A percentile compares a stretch with the other conserved stretches of the same genome.
These are phyloP conservation scores for Thymallus thymallus DNA, from an alignment of 2,113 vertebrate genomes.

Conservation along the genomic window DNA sequence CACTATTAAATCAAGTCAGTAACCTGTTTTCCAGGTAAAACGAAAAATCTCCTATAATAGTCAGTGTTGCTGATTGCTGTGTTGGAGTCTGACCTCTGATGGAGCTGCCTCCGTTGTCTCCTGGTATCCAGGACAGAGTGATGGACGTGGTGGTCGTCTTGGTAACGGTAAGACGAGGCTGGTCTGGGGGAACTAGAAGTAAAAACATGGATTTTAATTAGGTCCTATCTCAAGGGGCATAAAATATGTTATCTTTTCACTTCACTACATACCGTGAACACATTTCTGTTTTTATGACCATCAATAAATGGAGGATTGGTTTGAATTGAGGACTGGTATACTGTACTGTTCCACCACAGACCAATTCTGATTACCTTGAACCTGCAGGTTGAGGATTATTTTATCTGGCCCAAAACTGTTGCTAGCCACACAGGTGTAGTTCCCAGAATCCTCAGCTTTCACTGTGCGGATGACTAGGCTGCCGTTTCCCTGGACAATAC, in stretches of 20 bases:
- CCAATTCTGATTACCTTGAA: conserved; percentile 83
- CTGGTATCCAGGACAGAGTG: conserved; percentile 96
- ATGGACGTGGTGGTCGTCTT: conserved; percentile 98
- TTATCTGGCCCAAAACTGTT: conserved; percentile 97
- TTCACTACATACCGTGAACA: too few species aligned
- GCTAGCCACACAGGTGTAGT: conserved; percentile 92
- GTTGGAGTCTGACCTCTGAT: conserved; percentile 85
- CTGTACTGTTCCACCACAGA: not conserved
- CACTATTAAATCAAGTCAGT: not conserved
- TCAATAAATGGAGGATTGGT: conserved; percentile 4
- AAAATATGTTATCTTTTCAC: too few species aligned
- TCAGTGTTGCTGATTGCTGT: not conserved
- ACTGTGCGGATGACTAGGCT: conserved; percentile 95
- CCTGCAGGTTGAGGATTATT: conserved; percentile 92
- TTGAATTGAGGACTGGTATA: not conserved
- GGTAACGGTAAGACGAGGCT: conserved; percentile 95
- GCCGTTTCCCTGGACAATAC: conserved; percentile 92
- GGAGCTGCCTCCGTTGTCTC: conserved; percentile 96
- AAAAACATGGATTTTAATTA: conserved; percentile 9
- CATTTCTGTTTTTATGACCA: too few species aligned
- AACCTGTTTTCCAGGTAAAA: not conserved
- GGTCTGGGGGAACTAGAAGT: conserved; percentile 90
- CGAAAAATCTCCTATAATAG: not conserved
- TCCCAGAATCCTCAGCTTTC: conserved; percentile 97
- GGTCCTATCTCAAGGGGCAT: not conserved